Evolutionary conservation across 2,113 vertebrate genomes (phyloP).

Genomic region (Hystrix cristata): DNA sequence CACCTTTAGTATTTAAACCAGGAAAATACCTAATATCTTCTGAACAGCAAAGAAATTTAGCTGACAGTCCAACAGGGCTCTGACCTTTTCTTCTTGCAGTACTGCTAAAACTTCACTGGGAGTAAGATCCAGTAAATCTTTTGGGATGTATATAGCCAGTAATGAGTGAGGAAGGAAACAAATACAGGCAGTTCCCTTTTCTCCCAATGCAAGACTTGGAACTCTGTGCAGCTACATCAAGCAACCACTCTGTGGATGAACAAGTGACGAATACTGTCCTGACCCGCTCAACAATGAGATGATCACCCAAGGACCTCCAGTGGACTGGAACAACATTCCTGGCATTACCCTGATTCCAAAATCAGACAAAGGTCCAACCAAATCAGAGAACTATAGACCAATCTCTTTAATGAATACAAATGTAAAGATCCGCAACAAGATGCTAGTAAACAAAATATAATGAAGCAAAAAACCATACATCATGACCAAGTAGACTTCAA

Average conservation of each 20-base stretch:
- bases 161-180: conserved; percentile 94
- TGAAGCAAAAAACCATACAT: no score
- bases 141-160: conserved; percentile 93
- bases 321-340: conserved; percentile 96
- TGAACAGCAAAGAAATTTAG: conserved; percentile 98
- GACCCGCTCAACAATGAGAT: conserved; percentile 93
- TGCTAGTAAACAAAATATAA: no score
- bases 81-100: conserved; percentile 96
- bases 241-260: conserved; percentile 95
- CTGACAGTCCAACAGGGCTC: conserved; percentile 94
- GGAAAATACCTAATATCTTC: conserved; percentile 96
- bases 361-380: no score
- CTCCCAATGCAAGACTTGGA: no score
- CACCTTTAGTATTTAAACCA: conserved; percentile 97
- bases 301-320: conserved; percentile 95
- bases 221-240: conserved; percentile 93
- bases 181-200: conserved; percentile 93
- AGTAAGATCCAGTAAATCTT: conserved; percentile 93
- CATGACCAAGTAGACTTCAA: no score
- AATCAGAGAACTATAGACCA: no score
- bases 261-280: conserved; percentile 97
- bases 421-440: no score
- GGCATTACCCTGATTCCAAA: no score
- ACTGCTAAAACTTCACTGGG: conserved; percentile 95
- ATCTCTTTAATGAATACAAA: no score